phyloP scores from a whole-genome alignment of 2,113 vertebrate genomes.

The Plectropomus leopardus region DNA sequence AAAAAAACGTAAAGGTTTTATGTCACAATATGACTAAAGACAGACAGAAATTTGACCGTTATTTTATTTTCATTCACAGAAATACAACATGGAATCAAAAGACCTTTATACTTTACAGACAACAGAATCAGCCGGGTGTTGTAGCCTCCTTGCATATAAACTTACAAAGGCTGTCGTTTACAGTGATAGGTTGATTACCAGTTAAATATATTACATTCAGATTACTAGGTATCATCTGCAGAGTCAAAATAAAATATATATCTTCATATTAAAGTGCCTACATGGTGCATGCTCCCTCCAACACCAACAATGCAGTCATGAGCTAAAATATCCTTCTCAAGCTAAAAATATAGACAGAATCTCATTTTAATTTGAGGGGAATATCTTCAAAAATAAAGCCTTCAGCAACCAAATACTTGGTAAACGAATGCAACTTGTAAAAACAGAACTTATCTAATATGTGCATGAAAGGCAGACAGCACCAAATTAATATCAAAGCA shows the following conservation, averaged over 20 bases:
- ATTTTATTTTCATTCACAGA: constrained; percentile 55
- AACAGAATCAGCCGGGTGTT: not conserved
- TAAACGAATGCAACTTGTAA: constrained; percentile 21
- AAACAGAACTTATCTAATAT: constrained; percentile 27
- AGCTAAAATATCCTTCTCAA: constrained; percentile 20
- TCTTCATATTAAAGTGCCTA: constrained; percentile 57
- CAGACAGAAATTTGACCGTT: not conserved
- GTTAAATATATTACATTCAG: constrained; percentile 28
- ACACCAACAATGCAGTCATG: not conserved
- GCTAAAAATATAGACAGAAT: constrained; percentile 22
- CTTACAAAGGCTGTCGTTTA: not conserved
- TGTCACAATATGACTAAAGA: not conserved
- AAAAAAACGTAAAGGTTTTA: not conserved
- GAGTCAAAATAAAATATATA: constrained; percentile 48
- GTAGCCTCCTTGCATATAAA: constrained; percentile 5
- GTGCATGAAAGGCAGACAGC: constrained; percentile 1
- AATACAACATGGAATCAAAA: constrained; percentile 35
- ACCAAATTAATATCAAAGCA: not conserved
- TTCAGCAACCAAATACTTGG: not conserved
- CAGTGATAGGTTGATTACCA: not conserved
- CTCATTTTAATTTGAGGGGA: not conserved
- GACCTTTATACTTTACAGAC: constrained; percentile 4
- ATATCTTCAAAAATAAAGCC: constrained; percentile 14
- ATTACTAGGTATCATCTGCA: constrained; percentile 22
- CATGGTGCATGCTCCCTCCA: constrained; percentile 32